Evolutionary conservation across 2,797 vertebrate genomes (phyloP).

Genomic region (Neosilurus hyrtlii): DNA sequence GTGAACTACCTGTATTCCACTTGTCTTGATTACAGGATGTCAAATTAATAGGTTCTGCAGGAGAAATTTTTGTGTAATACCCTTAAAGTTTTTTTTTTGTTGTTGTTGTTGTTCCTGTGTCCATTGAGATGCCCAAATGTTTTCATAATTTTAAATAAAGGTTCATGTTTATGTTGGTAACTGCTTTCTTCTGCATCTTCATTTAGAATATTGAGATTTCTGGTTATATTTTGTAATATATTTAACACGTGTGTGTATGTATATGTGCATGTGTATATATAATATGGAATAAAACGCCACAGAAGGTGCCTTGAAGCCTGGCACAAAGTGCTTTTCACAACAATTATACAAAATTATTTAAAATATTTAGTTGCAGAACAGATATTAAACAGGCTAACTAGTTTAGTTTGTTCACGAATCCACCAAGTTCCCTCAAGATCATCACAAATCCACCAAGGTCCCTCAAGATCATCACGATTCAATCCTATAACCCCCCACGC

Average conservation of each 20-base stretch:
- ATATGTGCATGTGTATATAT: no score
- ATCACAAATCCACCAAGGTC: no score
- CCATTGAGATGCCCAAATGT: slow-evolving; percentile 56
- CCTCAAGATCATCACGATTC: no score
- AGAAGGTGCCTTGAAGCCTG: background rate
- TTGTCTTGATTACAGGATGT: slow-evolving; percentile 49
- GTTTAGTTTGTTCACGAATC: no score
- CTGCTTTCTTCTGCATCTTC: background rate
- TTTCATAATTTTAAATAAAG: slow-evolving; percentile 76
- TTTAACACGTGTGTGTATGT: background rate
- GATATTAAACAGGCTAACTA: no score
- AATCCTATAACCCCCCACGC: no score
- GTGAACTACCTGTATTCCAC: slow-evolving; percentile 48
- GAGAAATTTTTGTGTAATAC: slow-evolving; percentile 45
- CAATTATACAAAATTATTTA: no score
- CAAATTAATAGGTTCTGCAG: slow-evolving; percentile 6
- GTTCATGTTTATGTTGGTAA: slow-evolving; percentile 61
- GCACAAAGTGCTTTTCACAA: background rate
- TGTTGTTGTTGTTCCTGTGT: background rate
- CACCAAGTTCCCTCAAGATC: no score
- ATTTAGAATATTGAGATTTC: background rate
- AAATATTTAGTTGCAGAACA: no score
- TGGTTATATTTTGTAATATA: background rate
- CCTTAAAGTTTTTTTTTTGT: slow-evolving; percentile 58
- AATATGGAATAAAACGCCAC: background rate